phyloP scores from a whole-genome alignment of 2,113 vertebrate genomes.

The Sturnus vulgaris region DNA sequence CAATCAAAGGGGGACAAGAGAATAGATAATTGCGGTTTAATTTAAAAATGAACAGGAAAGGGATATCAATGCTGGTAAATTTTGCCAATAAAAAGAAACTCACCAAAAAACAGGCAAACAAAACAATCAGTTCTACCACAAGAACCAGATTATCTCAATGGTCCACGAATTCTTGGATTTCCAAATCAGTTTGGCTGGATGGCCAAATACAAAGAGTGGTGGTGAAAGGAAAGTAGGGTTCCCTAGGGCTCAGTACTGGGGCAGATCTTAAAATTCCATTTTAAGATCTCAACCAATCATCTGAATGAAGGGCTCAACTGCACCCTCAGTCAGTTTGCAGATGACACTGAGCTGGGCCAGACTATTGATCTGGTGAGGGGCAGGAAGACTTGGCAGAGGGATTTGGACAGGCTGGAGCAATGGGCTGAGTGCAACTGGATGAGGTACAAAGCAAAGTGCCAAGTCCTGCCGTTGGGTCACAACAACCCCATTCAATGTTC shows the following conservation, averaged over 20 bases:
- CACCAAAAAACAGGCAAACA: not conserved
- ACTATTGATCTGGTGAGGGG: not conserved
- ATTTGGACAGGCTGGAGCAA: not conserved
- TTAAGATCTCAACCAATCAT: not conserved
- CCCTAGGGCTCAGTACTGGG: too few species aligned
- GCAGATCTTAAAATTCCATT: not conserved
- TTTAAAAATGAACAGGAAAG: not conserved
- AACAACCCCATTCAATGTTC: not conserved
- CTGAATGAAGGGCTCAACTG: not conserved
- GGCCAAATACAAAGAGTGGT: not conserved
- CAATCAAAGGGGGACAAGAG: not conserved
- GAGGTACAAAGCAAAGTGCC: not conserved
- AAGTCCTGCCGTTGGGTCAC: not conserved
- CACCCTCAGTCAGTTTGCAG: not conserved
- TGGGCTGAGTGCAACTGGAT: accelerated
- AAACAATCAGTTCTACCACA: not conserved
- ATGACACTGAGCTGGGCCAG: not conserved
- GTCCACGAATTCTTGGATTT: not conserved
- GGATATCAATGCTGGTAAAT: not conserved
- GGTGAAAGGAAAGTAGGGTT: not conserved
- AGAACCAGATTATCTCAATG: not conserved
- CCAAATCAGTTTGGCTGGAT: not conserved
- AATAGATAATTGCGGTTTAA: not conserved
- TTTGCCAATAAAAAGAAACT: not conserved
- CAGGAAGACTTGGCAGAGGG: not conserved